phyloP scores from a whole-genome alignment of 2,888 invertebrate species.

The Yponomeuta cagnagella region DNA sequence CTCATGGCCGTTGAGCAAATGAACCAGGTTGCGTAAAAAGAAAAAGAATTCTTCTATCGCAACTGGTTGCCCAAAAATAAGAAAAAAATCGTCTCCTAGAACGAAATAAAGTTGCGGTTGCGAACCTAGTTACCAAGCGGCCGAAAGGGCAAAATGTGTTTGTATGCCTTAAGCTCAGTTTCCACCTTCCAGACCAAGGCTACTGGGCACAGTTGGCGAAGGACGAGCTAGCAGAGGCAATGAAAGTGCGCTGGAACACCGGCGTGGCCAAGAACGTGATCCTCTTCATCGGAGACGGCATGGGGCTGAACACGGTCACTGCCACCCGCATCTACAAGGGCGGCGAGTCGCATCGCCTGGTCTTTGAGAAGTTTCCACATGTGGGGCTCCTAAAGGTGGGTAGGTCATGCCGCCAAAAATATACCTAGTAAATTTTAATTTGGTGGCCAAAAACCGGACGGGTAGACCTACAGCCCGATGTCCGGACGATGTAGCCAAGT shows the following conservation, averaged over 20 bases:
- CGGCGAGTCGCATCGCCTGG: constrained; percentile 82
- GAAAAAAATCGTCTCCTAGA: too few relatives aligned
- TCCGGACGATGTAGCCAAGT: too few relatives aligned
- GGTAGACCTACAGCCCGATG: too few relatives aligned
- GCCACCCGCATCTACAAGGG: constrained; percentile 87
- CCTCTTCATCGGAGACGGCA: constrained; percentile 92
- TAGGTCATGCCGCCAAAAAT: neutral
- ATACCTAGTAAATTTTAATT: neutral
- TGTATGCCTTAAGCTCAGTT: neutral
- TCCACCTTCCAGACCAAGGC: constrained; percentile 39
- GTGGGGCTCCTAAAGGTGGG: constrained; percentile 88
- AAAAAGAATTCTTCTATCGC: too few relatives aligned
- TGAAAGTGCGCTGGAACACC: constrained; percentile 74
- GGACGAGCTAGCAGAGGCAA: constrained; percentile 71
- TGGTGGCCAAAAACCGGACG: too few relatives aligned
- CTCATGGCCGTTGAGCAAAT: too few relatives aligned
- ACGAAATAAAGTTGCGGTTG: too few relatives aligned
- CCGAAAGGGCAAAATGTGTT: too few relatives aligned
- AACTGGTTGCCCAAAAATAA: too few relatives aligned
- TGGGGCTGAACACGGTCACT: constrained; percentile 91
- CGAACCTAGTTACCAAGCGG: too few relatives aligned
- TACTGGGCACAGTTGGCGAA: constrained; percentile 69
- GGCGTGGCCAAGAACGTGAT: constrained; percentile 87
- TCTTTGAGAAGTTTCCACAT: constrained; percentile 89
- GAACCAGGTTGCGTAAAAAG: too few relatives aligned